Evolutionary conservation across 2,888 invertebrate species (phyloP), one percentile per base, ranked within the genome.

Genomic region (Ormyrus thymus): DNA sequence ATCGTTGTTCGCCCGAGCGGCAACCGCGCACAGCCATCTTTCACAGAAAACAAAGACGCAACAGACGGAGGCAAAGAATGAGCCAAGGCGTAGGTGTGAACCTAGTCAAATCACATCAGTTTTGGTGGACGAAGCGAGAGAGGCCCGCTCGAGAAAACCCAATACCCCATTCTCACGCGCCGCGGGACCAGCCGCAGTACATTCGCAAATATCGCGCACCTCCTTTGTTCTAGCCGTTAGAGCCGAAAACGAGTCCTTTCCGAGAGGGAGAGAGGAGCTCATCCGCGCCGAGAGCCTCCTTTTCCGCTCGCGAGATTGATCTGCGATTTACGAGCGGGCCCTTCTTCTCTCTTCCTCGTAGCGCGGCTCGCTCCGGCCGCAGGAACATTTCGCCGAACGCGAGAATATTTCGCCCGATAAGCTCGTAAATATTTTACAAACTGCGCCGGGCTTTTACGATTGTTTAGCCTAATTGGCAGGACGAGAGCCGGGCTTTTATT

Each of bases 51-150:
- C 6, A 64, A 73, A 48, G 8, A 9, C 15, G 15, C 8, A 46
- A 6, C 29, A 29, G 29, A 29, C 62, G 68, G 15, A 78, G 79
- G 76, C 61, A 70, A 29, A 74, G 71, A 59, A 58, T 65, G 69
- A 59, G 51, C 65, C 68, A 64, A 48, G 66, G 61, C 64, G 68
- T 87, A 87, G 88, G 87, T 88, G 88, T 86, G 88, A 88, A 88
- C 86, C 84, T 85, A 87, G 87, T 88, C 88, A 88, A 88, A 87
- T 88, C 88, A 85, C 86, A 86, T 87, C 86, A 86, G 83, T 83
- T 84, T 82, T 82, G 70, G 53, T 55, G 76, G 64, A 65, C 69
- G 53, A 56, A 72, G 55, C 45, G 69, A 71, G 13, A 43, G 10
- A n/a, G n/a, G 59, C 69, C 55, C 58, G 70, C 56, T 29, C 76